Evolutionary conservation across 2,797 vertebrate genomes (phyloP).

Genomic region (Crenichthys baileyi): DNA sequence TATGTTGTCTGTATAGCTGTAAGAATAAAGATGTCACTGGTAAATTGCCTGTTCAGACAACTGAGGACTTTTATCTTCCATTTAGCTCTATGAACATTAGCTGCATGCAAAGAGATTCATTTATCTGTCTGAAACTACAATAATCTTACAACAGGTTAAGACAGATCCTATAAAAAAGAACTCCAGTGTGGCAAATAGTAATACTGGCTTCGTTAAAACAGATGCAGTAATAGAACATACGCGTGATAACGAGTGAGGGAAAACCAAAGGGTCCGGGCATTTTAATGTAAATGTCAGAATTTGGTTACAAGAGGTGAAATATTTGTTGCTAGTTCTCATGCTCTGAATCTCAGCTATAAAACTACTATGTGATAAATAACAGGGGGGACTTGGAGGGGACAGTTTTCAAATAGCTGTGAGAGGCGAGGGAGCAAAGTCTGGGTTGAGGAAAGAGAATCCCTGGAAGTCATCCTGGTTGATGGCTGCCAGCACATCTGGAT

Average conservation of each 20-base stretch:
- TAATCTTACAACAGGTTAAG: slow-evolving; percentile 36
- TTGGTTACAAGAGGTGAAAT: slow-evolving; percentile 48
- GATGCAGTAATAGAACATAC: slow-evolving; percentile 39
- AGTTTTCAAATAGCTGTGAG: slow-evolving; percentile 81
- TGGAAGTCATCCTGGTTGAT: slow-evolving; percentile 91
- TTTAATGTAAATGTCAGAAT: slow-evolving; percentile 65
- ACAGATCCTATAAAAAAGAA: slow-evolving; percentile 37
- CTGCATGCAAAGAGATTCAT: slow-evolving; percentile 59
- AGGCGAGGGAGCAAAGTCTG: slow-evolving; percentile 82
- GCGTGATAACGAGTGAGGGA: slow-evolving; percentile 32
- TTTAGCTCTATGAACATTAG: slow-evolving; percentile 50
- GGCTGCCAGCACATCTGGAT: slow-evolving; percentile 88
- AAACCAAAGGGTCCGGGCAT: slow-evolving; percentile 57
- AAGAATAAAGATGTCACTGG: slow-evolving; percentile 13
- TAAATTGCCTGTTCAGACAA: slow-evolving; percentile 18
- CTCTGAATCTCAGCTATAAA: slow-evolving; percentile 55
- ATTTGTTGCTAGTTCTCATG: slow-evolving; percentile 33
- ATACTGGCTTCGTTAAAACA: slow-evolving; percentile 32
- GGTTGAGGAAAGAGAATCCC: slow-evolving; percentile 89
- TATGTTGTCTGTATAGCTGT: slow-evolving; percentile 10
- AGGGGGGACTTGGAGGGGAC: slow-evolving; percentile 2
- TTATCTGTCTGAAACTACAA: slow-evolving; percentile 45
- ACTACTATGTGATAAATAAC: slow-evolving; percentile 31
- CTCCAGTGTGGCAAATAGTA: slow-evolving; percentile 36
- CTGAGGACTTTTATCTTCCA: slow-evolving; percentile 15